phyloP scores from a whole-genome alignment of 2,797 vertebrate species.

The Esox masquinongy region DNA sequence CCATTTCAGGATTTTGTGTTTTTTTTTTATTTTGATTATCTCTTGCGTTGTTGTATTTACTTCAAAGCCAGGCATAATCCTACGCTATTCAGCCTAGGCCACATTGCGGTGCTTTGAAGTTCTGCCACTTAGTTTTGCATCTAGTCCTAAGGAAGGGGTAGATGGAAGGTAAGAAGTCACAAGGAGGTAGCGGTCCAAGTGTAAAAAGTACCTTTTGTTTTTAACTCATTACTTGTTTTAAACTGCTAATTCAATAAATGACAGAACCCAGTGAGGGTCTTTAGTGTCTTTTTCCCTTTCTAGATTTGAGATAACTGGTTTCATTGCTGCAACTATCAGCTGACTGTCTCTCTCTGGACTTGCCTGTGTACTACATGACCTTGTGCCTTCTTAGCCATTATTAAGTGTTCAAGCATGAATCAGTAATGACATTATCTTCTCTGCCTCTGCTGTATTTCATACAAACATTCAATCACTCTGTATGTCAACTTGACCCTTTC shows the following conservation, averaged over 20 bases:
- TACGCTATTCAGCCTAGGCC: constrained; percentile 48
- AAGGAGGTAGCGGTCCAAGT: constrained; percentile 60
- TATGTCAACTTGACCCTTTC: constrained; percentile 55
- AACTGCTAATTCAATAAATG: constrained; percentile 53
- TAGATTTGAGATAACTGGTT: constrained; percentile 44
- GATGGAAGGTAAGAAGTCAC: constrained; percentile 72
- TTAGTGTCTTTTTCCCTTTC: constrained; percentile 38
- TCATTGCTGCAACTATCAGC: constrained; percentile 22
- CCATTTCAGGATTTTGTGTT: constrained; percentile 42
- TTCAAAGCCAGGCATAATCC: constrained; percentile 59
- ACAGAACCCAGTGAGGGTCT: constrained; percentile 41
- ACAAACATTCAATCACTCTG: constrained; percentile 61
- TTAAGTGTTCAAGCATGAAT: constrained; percentile 69
- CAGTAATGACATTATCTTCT: constrained; percentile 81
- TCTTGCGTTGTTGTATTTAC: constrained; percentile 65
- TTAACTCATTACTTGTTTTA: constrained; percentile 33
- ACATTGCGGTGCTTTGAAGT: constrained; percentile 67
- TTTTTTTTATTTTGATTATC: constrained; percentile 40
- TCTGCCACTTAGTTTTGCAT: constrained; percentile 63
- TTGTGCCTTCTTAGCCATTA: constrained; percentile 76
- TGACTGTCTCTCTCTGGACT: constrained; percentile 43
- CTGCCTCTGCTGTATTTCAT: constrained; percentile 55
- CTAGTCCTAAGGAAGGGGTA: constrained; percentile 58
- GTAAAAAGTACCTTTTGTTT: constrained; percentile 51
- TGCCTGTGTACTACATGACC: constrained; percentile 56